A percentile compares a stretch with the other conserved stretches of the same genome.
Evolutionary conservation across 2,888 invertebrate species (phyloP).

Genomic region (Oeneis ivallda): DNA sequence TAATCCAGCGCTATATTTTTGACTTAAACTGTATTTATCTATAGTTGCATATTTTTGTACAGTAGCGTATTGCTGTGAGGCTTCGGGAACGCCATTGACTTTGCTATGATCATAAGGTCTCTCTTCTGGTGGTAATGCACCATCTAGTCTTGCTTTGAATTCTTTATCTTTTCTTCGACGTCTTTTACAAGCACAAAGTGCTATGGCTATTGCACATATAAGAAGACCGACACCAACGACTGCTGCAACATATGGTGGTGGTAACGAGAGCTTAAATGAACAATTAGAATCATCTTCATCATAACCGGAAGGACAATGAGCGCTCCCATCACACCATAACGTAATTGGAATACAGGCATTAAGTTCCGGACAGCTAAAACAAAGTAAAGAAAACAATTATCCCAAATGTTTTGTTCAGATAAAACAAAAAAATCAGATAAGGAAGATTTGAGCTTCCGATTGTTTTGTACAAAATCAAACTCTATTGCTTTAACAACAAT

Average conservation of each 20-base stretch:
- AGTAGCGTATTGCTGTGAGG: constrained; percentile 72
- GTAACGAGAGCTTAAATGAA: constrained; percentile 85
- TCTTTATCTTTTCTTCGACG: constrained; percentile 82
- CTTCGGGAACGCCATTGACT: constrained; percentile 72
- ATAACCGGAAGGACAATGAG: constrained; percentile 90
- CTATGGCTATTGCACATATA: constrained; percentile 80
- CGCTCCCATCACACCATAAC: constrained; percentile 90
- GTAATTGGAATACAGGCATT: constrained; percentile 90
- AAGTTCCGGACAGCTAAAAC: constrained; percentile 87
- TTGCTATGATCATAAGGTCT: constrained; percentile 83
- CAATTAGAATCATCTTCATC: constrained; percentile 91
- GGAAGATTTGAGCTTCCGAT: neutral
- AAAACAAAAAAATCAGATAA: neutral
- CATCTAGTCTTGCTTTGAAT: constrained; percentile 82
- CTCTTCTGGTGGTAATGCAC: constrained; percentile 81
- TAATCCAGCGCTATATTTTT: constrained; percentile 78
- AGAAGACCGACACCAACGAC: constrained; percentile 84
- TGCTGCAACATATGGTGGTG: constrained; percentile 84
- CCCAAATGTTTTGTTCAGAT: neutral
- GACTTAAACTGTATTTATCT: constrained; percentile 79
- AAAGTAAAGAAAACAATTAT: constrained; percentile 10
- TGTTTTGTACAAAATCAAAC: neutral
- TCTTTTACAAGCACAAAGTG: constrained; percentile 83
- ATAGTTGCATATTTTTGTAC: constrained; percentile 80
- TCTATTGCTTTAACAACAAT: neutral